Evolutionary conservation across 2,113 vertebrate genomes (phyloP), one percentile per base, ranked within the genome.

Genomic region (Toxotes jaculatrix): DNA sequence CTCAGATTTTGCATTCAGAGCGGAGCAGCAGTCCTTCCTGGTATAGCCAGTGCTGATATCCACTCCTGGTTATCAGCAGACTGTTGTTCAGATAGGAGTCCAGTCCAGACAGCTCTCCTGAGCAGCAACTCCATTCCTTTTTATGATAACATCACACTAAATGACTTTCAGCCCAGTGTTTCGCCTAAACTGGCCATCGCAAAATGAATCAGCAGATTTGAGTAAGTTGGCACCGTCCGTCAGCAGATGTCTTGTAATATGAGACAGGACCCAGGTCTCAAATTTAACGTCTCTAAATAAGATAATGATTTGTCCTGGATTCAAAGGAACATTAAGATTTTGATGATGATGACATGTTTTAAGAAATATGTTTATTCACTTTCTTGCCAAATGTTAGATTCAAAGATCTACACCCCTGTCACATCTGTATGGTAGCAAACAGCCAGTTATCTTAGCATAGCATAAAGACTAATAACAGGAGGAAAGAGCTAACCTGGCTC

Each of bases 191-290:
- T 61, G 7, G n/a, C 49, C 79, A n/a, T 82, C 67, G 59, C 7
- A 67, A 75, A 87, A 72, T 77, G 79, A 80, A n/a, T 79, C 72
- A 42, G 71, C 61, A 68, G 60, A 78, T 79, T 51, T 62, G 5
- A 79, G 65, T 13, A 32, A 63, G 32, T 49, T 75, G 77, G 77
- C 63, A 56, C 62, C 47, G 43, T 53, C 62, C 53, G 67, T 73
- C 62, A 74, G 42, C 1, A 21, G n/a, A 49, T 19, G 40, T 57
- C 64, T 64, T 60, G 79, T 75, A 72, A 83, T 43, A 66, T 17
- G 45, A 87, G 60, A 66, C 17, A 7, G 53, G 47, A 53, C 2
- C 1, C 62, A 17, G 62, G 72, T 43, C 65, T 72, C 5, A 0
- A 3, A 43, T 86, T 36, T 34, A 34, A 49, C 53, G n/a, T 51